phyloP scores from a whole-genome alignment of 2,888 invertebrate species.

The Dinocampus coccinellae region DNA sequence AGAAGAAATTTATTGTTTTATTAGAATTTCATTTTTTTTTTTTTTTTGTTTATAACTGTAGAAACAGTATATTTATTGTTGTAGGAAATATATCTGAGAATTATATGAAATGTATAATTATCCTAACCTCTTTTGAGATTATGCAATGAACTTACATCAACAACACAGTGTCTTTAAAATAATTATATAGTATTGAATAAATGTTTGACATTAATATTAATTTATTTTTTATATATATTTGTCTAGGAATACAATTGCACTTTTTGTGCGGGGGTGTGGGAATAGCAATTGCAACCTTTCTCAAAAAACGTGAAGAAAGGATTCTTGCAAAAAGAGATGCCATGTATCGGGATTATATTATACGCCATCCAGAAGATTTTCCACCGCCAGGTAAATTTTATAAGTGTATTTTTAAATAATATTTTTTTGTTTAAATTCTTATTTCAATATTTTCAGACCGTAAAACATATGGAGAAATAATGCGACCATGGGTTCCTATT shows the following conservation, averaged over 20 bases:
- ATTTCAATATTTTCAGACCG: conserved; percentile 44
- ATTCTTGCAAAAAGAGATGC: conserved; percentile 51
- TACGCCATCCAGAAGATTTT: conserved; percentile 61
- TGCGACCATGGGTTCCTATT: conserved; percentile 54
- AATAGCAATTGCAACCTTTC: conserved; percentile 30
- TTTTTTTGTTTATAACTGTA: neutral
- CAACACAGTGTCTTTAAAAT: neutral
- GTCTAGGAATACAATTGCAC: conserved; percentile 49
- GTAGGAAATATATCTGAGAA: neutral
- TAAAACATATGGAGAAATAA: conserved; percentile 51
- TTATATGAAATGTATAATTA: neutral
- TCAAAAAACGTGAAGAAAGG: neutral
- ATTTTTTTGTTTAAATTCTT: neutral
- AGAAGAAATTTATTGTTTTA: neutral
- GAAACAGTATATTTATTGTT: no score
- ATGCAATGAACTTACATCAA: conserved; percentile 16
- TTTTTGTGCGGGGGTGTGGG: conserved; percentile 24
- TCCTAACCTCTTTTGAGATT: conserved; percentile 26
- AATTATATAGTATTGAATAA: neutral
- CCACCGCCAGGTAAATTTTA: conserved; percentile 55
- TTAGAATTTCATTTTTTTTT: neutral
- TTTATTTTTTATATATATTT: conserved; percentile 15
- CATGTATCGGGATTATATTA: conserved; percentile 58
- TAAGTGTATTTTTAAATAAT: neutral
- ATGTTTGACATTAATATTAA: neutral